Evolutionary conservation across 1,140 invertebrate genomes (phyloP).

Genomic region (Aphis craccivora): DNA sequence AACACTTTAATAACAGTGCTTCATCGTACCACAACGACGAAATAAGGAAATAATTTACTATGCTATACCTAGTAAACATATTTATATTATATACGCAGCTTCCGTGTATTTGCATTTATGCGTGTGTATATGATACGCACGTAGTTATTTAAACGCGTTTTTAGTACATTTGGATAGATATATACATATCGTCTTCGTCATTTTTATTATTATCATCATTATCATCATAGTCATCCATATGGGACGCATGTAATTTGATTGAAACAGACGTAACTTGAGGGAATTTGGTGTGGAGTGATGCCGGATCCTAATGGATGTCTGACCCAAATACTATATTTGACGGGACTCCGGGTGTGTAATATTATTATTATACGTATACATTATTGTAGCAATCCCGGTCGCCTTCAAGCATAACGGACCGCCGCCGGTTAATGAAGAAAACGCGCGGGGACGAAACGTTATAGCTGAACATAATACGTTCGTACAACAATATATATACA

Average conservation of each 20-base stretch:
- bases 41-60: background rate
- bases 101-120: background rate
- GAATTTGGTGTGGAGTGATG: constrained; percentile 38
- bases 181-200: background rate
- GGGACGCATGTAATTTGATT: constrained; percentile 20
- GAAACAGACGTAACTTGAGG: constrained; percentile 44
- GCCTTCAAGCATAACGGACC: constrained; percentile 1
- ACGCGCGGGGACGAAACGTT: constrained; percentile 17
- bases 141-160: background rate
- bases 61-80: background rate
- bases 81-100: background rate
- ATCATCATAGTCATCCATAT: constrained; percentile 15
- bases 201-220: background rate
- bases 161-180: background rate
- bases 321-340: constrained; percentile 24
- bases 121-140: background rate
- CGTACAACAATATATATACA: background rate
- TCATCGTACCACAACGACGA: background rate
- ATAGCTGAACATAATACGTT: background rate
- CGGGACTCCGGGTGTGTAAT: background rate
- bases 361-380: background rate
- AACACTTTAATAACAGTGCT: background rate
- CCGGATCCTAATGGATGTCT: constrained; percentile 13
- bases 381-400: background rate
- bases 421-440: constrained; percentile 12